Evolutionary conservation across 2,797 vertebrate species (phyloP), one percentile per base, ranked within the genome.

Genomic region (Cynopterus sphinx): DNA sequence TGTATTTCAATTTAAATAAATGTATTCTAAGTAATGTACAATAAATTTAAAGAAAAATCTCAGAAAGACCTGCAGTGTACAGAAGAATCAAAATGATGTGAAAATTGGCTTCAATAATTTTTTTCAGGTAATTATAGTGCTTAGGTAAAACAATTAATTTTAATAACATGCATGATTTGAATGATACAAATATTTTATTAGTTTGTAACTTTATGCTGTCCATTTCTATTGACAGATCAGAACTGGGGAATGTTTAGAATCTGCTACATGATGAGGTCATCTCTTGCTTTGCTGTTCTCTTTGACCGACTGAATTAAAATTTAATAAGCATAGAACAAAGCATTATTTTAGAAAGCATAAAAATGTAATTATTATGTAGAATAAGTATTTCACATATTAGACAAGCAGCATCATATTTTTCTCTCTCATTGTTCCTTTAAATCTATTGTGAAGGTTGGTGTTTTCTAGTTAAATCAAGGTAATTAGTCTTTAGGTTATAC

Each of bases 1-100:
- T 97, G 95, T 70, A 95, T 94, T 96, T 77, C 88, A 82, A 83
- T 98, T 97, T 83, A 81, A 94, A 91, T 53, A 75, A 75, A 96
- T 75, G 19, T 81, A 91, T 51, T 91, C 87, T 94, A 73, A 81
- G 70, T 97, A 97, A 96, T 94, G 43, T 13, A 43, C 78, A 43
- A 28, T 49, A 68, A 96, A 1, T 89, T 92, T 75, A 84, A 82
- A 82, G 33, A 65, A 89, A 86, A 86, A 39, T 43, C 21, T 78
- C 33, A 91, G 57, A 39, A 93, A 96, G 41, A 49, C n/a, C 94
- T 94, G 87, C 57, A 94, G 12, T 67, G 43, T 87, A 41, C 53
- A 49, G 59, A 95, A 95, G 95, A 68, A 39, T 91, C 43, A 95
- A 82, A 96, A 93, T 70, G n/a, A 24, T 91, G 43, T 87, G 90